Percentiles rank a stretch among this genome's conserved stretches.
These are phyloP conservation scores for Aphaenogaster ashmeadi DNA, from an alignment of 1,140 invertebrate species.

Conservation along the genomic window DNA sequence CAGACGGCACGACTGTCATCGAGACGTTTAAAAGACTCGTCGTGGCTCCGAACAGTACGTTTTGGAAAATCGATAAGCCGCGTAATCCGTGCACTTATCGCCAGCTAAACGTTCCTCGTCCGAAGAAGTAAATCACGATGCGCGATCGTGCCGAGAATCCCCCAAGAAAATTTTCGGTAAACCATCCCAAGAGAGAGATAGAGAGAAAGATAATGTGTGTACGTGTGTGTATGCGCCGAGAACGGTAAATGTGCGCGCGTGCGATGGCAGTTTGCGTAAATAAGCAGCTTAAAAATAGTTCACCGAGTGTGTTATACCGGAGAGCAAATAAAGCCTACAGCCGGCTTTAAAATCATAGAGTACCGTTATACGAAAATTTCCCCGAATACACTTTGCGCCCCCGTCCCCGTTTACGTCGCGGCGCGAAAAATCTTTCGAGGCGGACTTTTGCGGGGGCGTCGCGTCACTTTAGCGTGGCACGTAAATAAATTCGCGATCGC, in stretches of 20 bases:
- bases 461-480: not conserved
- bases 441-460: not conserved
- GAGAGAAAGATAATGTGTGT: not conserved
- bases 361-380: conserved; percentile 14
- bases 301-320: conserved; percentile 37
- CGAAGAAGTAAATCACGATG: conserved; percentile 34
- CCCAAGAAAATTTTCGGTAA: conserved; percentile 20
- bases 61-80: not conserved
- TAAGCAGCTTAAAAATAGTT: conserved; percentile 63
- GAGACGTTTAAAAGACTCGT: not conserved
- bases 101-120: not conserved
- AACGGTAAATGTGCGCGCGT: conserved; percentile 15
- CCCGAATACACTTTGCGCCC: not conserved
- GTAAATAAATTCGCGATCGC: not conserved
- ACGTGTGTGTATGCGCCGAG: not conserved
- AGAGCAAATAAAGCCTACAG: conserved; percentile 53
- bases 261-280: conserved; percentile 53
- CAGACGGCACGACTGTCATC: not conserved
- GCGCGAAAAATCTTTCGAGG: not conserved
- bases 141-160: not conserved
- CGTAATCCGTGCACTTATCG: conserved; percentile 2
- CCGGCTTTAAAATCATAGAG: conserved; percentile 39
- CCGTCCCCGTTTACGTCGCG: not conserved
- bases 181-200: conserved; percentile 2
- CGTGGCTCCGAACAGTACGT: not conserved